Conservation (phyloP, 2,113 vertebrate species). For the Tenrec ecaudatus region DNA sequence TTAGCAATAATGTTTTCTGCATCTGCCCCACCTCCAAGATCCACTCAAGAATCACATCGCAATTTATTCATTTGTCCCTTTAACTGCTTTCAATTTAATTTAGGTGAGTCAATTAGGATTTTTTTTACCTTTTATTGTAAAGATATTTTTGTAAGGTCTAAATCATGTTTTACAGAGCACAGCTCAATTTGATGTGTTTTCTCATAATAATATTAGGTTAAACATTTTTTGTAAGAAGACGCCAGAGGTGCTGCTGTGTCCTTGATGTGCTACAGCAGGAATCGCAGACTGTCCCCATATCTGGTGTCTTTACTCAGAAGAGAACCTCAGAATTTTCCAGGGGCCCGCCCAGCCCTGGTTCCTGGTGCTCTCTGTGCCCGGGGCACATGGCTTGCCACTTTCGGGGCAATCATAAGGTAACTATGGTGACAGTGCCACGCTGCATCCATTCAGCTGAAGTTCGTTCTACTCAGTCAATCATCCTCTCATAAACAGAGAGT, state of each 20-base stretch:
- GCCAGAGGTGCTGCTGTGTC: not conserved
- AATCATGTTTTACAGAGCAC: not conserved
- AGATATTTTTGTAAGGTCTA: not conserved
- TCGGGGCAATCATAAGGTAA: not conserved
- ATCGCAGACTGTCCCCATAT: not conserved
- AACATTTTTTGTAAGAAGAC: not conserved
- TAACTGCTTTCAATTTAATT: not conserved
- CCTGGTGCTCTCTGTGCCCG: not conserved
- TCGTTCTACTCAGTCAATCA: slow-evolving; percentile 34
- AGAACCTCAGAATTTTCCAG: not conserved
- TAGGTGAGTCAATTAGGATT: not conserved
- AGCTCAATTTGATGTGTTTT: not conserved
- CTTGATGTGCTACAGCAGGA: not conserved
- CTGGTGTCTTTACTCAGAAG: not conserved
- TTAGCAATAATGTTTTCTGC: no score
- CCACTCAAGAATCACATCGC: not conserved
- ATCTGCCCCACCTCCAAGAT: no score
- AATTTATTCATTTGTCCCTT: not conserved
- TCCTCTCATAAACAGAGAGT: slow-evolving; percentile 13
- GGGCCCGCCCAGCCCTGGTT: not conserved
- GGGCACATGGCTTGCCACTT: not conserved
- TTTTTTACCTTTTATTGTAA: not conserved
- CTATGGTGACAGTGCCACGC: not conserved
- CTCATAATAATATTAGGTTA: not conserved
- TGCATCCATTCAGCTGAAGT: slow-evolving; percentile 38